A percentile compares a stretch with the other conserved stretches of the same genome.
Conservation (phyloP, 2,888 invertebrate genomes). For the Ditylenchus weischeri region DNA sequence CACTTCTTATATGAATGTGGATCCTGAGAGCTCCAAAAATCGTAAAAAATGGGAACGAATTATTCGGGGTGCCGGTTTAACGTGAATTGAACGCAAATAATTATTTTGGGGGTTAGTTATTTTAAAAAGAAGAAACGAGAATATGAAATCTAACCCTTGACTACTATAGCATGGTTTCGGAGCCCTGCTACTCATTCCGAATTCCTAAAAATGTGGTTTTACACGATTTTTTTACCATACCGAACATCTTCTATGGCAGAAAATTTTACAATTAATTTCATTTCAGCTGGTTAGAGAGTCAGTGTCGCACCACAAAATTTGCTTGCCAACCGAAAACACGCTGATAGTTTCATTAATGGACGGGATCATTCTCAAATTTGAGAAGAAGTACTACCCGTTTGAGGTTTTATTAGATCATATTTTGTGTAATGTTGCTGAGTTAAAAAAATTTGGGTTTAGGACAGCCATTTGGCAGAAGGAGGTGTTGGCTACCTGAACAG, state of each 20-base stretch:
- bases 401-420: conserved; percentile 12
- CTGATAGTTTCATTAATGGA: conserved; percentile 48
- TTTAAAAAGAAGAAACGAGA: no score
- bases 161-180: no score
- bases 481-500: conserved; percentile 42
- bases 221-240: no score
- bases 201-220: no score
- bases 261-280: no score
- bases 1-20: conserved; percentile 13
- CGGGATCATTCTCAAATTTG: conserved; percentile 45
- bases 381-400: conserved; percentile 47
- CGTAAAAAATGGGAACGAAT: conserved; percentile 50
- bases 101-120: no score
- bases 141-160: no score
- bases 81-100: no score
- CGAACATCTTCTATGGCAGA: no score
- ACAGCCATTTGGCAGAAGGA: conserved; percentile 33
- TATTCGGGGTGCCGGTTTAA: conserved; percentile 57
- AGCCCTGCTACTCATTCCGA: no score
- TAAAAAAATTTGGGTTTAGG: conserved; percentile 19
- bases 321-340: conserved; percentile 45
- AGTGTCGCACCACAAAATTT: conserved; percentile 27
- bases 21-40: conserved; percentile 33
- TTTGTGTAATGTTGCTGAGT: not conserved
- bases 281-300: conserved; percentile 47